phyloP scores from a whole-genome alignment of 2,797 vertebrate species.

The Alcedo quadribrachys region DNA sequence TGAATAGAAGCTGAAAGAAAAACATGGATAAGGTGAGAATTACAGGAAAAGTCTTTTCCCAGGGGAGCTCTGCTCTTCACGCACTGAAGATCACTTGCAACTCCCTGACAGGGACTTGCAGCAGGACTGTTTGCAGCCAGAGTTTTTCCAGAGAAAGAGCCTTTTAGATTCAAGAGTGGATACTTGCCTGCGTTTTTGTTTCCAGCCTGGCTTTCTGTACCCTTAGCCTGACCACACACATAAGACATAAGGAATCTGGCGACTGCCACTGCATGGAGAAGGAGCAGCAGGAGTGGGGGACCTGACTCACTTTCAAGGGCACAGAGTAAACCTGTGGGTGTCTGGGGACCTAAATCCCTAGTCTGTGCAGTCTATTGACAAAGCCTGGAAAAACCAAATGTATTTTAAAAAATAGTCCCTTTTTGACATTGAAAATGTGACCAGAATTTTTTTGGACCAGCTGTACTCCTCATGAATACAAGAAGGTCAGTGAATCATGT shows the following conservation, averaged over 20 bases:
- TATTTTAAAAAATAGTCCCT: background rate
- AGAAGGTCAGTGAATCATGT: accelerated
- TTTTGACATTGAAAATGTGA: background rate
- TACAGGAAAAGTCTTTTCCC: background rate
- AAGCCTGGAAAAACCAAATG: background rate
- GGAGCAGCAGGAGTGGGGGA: background rate
- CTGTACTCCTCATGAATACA: background rate
- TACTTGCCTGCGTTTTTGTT: background rate
- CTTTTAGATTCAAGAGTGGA: background rate
- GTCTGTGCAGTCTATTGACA: background rate
- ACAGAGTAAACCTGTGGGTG: background rate
- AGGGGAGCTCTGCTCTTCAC: background rate
- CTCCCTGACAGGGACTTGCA: background rate
- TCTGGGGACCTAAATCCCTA: background rate
- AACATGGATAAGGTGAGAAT: slow-evolving; percentile 7
- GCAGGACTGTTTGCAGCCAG: background rate
- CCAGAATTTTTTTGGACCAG: background rate
- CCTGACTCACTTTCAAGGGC: background rate
- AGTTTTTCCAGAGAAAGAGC: background rate
- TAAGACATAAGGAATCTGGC: background rate
- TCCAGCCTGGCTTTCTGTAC: background rate
- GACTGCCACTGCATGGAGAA: accelerated
- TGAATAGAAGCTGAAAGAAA: slow-evolving; percentile 8
- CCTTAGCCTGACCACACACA: background rate
- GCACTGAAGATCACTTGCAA: background rate